phyloP scores from a whole-genome alignment of 30 jellyfish, hydroid and myxozoan species.

The Aurelia sp. region DNA sequence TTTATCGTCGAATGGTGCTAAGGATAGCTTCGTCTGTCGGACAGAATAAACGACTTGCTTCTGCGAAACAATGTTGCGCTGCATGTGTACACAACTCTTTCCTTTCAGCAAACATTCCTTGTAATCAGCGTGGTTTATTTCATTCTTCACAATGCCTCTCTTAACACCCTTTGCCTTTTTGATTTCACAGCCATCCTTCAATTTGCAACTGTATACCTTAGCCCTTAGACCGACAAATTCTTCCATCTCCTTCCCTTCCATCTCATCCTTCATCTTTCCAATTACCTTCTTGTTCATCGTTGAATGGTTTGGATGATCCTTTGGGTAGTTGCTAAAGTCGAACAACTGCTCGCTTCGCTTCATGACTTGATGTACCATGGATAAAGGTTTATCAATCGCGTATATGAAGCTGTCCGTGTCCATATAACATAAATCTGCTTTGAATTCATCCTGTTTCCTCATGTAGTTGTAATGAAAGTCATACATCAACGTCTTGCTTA shows the following conservation, averaged over 20 bases:
- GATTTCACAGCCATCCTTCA: neutral
- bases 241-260: neutral
- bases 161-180: constrained; percentile 35
- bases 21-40: neutral
- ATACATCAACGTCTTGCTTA: constrained; percentile 42
- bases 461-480: constrained; percentile 37
- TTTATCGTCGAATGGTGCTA: neutral
- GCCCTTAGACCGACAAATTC: constrained; percentile 24
- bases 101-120: neutral
- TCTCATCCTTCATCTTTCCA: constrained; percentile 29
- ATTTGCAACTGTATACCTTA: constrained; percentile 6
- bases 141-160: neutral
- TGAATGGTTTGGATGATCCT: constrained; percentile 8
- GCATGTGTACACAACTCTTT: neutral
- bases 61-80: neutral
- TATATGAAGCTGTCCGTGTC: no score
- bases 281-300: constrained; percentile 14
- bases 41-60: neutral
- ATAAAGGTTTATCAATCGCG: no score
- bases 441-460: no score
- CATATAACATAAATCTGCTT: no score
- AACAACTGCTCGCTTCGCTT: no score
- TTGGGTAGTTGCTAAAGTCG: neutral
- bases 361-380: no score
- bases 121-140: neutral